Evolutionary conservation across 2,888 invertebrate species (phyloP), one percentile per base, ranked within the genome.

Genomic region (Scaptomyza tumidula): DNA sequence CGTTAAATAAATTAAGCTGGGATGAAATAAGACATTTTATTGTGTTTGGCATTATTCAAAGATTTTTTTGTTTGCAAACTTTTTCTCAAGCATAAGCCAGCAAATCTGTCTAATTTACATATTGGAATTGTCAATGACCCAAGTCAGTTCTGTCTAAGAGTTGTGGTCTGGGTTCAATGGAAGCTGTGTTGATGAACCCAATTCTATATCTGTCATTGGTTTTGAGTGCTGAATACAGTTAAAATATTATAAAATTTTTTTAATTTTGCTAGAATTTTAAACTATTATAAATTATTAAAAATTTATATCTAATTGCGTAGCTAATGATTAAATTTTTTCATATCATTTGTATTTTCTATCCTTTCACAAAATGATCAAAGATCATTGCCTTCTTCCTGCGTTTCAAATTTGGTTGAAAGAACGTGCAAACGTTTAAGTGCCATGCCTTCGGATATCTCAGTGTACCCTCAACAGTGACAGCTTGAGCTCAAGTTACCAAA

Each of bases 171-270:
- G 11, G 37, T 19, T 37, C 19, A 37, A 37, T 37, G n/a, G 11
- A 24, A 24, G 19, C 35, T 10, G 35, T n/a, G 10, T 16, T 27
- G 24, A 27, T 14, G 14, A 24, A 14, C 14, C 27, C 39, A 27
- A 45, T 62, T 60, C 59, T 54, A 55, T 44, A 83, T 79, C 50
- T 10, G 19, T 10, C 33, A 10, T 19, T n/a, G 33, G 33, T 69
- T 68, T 52, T 49, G 62, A 83, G 44, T 39, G 37, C 87, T 85
- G 77, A 61, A 83, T 77, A 74, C 76, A 80, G 77, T 85, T 85
- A 60, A 65, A 75, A 14, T 24, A 14, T 37, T 68, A n/a, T n/a
- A n/a, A n/a, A n/a, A n/a, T n/a, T 66, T 13, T 11, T 24, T 1
- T 24, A 24, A 24, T 3, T 24, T 5, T 3, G 24, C 24, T 24